Base-by-base conservation (phyloP, 2,113 vertebrate species). In the Bungarus multicinctus region DNA sequence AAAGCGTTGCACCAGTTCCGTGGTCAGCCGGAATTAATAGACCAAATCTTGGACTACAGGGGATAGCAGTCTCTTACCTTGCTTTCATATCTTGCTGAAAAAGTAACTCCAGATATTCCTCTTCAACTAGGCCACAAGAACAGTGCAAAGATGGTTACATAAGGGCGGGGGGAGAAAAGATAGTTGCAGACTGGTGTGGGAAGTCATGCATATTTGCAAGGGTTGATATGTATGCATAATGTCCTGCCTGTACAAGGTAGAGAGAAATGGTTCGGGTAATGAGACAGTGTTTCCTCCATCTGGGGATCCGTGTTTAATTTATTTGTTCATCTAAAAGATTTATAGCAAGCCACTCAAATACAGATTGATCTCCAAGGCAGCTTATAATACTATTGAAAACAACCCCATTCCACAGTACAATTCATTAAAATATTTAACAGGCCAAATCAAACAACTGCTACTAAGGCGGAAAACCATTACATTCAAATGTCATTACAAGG, bases 131-230 rank as follows among this genome's bases (percentile, higher is more conserved):
- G 74, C 34, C 34, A 43, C 74, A 81, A 39, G 74, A 43, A 81
- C 34, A 10, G 20, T 9, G 34, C 7, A 43, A 39, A 39, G 74
- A 43, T 22, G 14, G 30, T 16, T n/a, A 18, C 12, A 1, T 69
- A 69, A 69, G 30, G 3, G 2, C 1, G 3, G 5, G 5, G 7
- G 1, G 0, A 1, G 6, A 9, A 10, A n/a, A n/a, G 7, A 10
- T 6, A 81, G 18, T 39, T 8, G 69, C 18, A 81, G 34, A 43
- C 34, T 22, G 34, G 34, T 81, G 74, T 43, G 74, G 7, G 74
- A 81, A 81, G 74, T 20, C 74, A 22, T 81, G 74, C 34, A 1
- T 43, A 43, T 43, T 81, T 81, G 7, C 34, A 43, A 43, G 74
- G 34, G 18, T 81, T 81, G 74, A 81, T 81, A 81, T 81, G 18